Evolutionary conservation across 37 sponge, comb jelly and placozoan genomes (phyloP).

Genomic region (Bolinopsis microptera): DNA sequence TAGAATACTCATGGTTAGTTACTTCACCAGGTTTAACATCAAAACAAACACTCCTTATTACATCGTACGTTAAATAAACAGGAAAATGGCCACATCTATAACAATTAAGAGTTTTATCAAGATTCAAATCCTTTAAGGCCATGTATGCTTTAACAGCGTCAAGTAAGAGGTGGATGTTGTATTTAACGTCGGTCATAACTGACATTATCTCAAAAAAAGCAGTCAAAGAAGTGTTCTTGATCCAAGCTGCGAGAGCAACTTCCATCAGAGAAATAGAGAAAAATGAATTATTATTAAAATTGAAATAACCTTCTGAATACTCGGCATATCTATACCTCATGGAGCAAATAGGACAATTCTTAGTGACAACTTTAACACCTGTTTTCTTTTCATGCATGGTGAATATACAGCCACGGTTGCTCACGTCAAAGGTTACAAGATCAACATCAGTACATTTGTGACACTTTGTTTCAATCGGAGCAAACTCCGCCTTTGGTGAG

Average conservation of each 20-base stretch:
- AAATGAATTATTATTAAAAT: not conserved
- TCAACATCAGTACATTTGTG: slow-evolving; percentile 5
- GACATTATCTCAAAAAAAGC: not conserved
- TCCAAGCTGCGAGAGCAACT: not conserved
- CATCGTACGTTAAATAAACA: not conserved
- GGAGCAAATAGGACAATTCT: not conserved
- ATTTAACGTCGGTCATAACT: not conserved
- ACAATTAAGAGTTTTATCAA: not conserved
- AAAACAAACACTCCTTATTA: slow-evolving; percentile 34
- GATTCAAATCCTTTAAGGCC: not conserved
- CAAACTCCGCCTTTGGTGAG: not conserved
- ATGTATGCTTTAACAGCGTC: slow-evolving; percentile 28
- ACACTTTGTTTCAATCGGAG: not conserved
- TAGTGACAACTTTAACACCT: not conserved
- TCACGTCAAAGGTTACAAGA: not conserved
- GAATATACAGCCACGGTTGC: not conserved
- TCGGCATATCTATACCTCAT: slow-evolving; percentile 21
- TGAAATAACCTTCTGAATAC: not conserved
- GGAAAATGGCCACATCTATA: slow-evolving; percentile 36
- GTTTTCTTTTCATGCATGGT: not conserved
- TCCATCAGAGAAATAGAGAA: slow-evolving; percentile 1
- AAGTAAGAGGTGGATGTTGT: slow-evolving; percentile 14
- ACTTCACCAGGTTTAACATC: not conserved
- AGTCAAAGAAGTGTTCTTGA: not conserved
- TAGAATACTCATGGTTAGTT: not conserved